These are phyloP conservation scores for Gasterosteus nipponicus DNA, from an alignment of 2,113 vertebrate species.

Conservation along the genomic window DNA sequence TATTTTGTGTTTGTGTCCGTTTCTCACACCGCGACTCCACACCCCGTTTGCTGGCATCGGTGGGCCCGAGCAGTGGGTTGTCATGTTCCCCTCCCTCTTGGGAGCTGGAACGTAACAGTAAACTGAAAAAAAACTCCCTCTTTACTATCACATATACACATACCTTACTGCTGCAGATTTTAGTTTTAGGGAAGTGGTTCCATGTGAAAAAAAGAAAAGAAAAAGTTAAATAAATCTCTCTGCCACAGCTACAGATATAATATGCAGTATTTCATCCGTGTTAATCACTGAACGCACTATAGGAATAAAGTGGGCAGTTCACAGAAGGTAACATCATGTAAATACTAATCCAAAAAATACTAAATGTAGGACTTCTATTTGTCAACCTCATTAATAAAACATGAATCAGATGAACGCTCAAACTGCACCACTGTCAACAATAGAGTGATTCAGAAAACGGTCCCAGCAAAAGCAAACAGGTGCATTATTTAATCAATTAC, in stretches of 20 bases:
- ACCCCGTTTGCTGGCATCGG: too few relatives aligned
- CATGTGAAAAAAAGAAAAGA: too few relatives aligned
- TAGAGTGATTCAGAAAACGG: neutral
- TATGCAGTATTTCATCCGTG: constrained; percentile 25
- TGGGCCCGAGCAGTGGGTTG: too few relatives aligned
- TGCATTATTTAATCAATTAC: neutral
- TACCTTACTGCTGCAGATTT: neutral
- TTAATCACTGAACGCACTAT: constrained; percentile 10
- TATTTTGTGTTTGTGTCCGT: too few relatives aligned
- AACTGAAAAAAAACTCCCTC: constrained; percentile 33
- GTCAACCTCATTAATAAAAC: constrained; percentile 41
- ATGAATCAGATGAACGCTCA: too few relatives aligned
- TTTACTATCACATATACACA: neutral
- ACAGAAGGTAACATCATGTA: constrained; percentile 27
- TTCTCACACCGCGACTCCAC: too few relatives aligned
- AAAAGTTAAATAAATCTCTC: neutral
- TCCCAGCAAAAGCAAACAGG: neutral
- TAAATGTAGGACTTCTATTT: constrained; percentile 13
- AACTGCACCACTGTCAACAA: constrained; percentile 21
- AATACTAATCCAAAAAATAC: constrained; percentile 27
- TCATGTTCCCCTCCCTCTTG: too few relatives aligned
- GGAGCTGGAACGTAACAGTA: too few relatives aligned
- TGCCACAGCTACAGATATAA: constrained; percentile 8
- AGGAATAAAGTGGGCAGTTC: constrained; percentile 4
- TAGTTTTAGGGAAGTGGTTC: too few relatives aligned